These are phyloP conservation scores for Parazoanthus darwini DNA, from an alignment of 92 coral and sea anemone genomes.

Conservation along the genomic window DNA sequence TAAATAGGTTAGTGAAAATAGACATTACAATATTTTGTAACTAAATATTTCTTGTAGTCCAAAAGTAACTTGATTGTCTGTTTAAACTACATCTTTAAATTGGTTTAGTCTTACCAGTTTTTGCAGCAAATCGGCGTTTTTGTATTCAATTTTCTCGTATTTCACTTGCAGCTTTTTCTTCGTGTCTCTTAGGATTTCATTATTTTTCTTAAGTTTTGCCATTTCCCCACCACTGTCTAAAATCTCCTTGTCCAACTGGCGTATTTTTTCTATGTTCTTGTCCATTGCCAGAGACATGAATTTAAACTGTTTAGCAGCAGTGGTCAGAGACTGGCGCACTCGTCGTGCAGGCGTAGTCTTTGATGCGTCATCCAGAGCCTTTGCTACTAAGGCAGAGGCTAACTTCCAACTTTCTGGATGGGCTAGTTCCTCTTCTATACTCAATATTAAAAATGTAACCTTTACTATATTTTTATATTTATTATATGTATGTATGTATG, in stretches of 20 bases:
- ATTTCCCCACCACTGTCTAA: conserved; percentile 59
- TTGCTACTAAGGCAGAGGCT: conserved; percentile 48
- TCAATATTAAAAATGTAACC: not conserved
- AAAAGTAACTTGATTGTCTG: too few species aligned
- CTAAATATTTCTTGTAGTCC: too few species aligned
- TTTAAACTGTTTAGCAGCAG: conserved; percentile 69
- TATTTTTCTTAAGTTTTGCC: conserved; percentile 69
- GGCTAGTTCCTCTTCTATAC: conserved; percentile 68
- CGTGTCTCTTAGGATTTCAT: conserved; percentile 72
- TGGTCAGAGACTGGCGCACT: conserved; percentile 55
- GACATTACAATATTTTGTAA: too few species aligned
- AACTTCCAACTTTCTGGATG: conserved; percentile 64
- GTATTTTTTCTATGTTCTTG: conserved; percentile 39
- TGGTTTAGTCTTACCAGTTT: conserved; percentile 61
- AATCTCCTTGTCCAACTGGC: conserved; percentile 58
- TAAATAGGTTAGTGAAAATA: too few species aligned
- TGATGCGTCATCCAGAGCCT: conserved; percentile 66
- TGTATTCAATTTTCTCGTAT: conserved; percentile 70
- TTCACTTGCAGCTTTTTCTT: conserved; percentile 77
- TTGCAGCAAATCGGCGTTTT: conserved; percentile 65
- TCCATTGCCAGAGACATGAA: conserved; percentile 56
- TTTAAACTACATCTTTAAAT: not conserved
- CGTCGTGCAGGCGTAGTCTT: conserved; percentile 70
- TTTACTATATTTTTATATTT: not conserved
- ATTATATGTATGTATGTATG: too few species aligned